Evolutionary conservation across 2,797 vertebrate genomes (phyloP).

Genomic region (Austrolebias charrua): DNA sequence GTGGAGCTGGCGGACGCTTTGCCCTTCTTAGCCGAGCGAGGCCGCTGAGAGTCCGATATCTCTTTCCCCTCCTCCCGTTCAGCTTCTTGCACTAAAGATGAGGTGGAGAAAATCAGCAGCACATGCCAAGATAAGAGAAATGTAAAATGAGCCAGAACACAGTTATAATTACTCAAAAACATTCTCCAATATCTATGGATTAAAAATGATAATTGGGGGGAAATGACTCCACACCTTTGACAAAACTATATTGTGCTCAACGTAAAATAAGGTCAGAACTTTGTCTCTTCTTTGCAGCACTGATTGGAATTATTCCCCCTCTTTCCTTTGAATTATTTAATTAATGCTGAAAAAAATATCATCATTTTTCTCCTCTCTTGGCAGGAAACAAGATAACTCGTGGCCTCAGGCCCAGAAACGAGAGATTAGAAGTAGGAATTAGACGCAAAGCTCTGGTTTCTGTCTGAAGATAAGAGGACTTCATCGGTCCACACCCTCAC

Average conservation of each 20-base stretch:
- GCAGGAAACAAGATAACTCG: conserved; percentile 30
- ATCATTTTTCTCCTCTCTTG: conserved; percentile 22
- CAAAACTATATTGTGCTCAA: neutral
- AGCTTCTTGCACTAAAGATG: conserved; percentile 90
- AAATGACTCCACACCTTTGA: too few species aligned
- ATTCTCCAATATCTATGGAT: too few species aligned
- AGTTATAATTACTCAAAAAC: neutral
- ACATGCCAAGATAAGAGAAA: conserved; percentile 19
- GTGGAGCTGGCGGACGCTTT: conserved; percentile 85
- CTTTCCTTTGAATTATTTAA: conserved; percentile 31
- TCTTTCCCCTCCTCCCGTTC: conserved; percentile 90
- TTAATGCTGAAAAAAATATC: conserved; percentile 10
- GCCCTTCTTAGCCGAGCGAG: conserved; percentile 90
- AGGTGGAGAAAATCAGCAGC: conserved; percentile 21
- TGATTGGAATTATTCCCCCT: conserved; percentile 11
- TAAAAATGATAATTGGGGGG: too few species aligned
- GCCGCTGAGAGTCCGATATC: conserved; percentile 81
- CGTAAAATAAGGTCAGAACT: neutral
- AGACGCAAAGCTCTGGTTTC: conserved; percentile 39
- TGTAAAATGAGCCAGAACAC: neutral
- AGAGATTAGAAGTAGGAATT: conserved; percentile 39
- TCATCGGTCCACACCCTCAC: conserved; percentile 27
- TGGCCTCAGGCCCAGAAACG: conserved; percentile 44
- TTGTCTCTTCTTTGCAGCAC: neutral
- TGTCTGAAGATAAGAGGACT: conserved; percentile 38